Evolutionary conservation across 2,797 vertebrate species (phyloP), one percentile per base, ranked within the genome.

Genomic region (Phrynocephalus forsythii): DNA sequence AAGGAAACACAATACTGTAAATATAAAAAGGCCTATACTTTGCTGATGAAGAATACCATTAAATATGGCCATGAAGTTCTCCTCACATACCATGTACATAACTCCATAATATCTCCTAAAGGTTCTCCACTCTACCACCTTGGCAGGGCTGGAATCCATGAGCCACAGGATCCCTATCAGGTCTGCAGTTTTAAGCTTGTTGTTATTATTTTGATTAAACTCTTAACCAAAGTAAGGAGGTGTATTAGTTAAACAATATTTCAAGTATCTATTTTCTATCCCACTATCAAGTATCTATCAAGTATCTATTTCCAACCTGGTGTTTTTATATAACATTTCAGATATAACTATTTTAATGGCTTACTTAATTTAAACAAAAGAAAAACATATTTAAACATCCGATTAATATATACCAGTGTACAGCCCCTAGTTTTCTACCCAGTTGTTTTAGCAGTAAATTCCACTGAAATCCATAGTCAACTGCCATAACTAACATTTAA

Each of bases 361-460:
- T 28, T 33, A n/a, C 5, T 77, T 79, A 68, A 81, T 69, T 80
- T 73, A 83, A 87, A 82, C 72, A 83, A 83, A 90, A 88, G 77
- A 76, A 20, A 87, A 80, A 0, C 71, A 8, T 2, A 82, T 72
- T 92, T 60, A 85, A 89, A 88, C 18, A n/a, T 44, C 5, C 26
- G 69, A 22, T 60, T 3, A 89, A 66, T 71, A 87, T 82, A 79
- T 60, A 72, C 63, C 13, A 75, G 33, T 56, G 33, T 48, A 44
- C 4, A 68, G 56, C 26, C 60, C 50, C 18, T n/a, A 87, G 56
- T 87, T 28, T 69, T 56, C 2, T n/a, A 80, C 26, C 72, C 4
- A 44, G 15, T 18, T 80, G 24, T 16, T 38, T 81, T 75, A 67
- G 60, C 44, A 67, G 38, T 79, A 56, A 48, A 24, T 88, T 81